Percentiles rank a stretch among this genome's conserved stretches.
Conservation (phyloP, 2,113 vertebrate genomes). For the Sphyrna mokarran region DNA sequence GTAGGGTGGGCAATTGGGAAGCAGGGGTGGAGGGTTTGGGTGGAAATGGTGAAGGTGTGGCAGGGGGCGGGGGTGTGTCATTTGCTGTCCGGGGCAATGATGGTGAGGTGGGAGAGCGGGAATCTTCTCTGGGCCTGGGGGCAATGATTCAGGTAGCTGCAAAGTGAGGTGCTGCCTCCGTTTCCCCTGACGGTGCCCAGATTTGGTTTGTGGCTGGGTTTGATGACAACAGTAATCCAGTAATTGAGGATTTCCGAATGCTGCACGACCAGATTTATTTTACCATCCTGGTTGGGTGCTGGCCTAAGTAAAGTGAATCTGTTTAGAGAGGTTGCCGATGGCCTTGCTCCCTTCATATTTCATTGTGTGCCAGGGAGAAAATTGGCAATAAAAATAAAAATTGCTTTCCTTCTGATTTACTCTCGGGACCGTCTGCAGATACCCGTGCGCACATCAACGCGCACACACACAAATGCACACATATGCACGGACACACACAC, state of each 20-base stretch:
- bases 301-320: not conserved
- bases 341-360: not conserved
- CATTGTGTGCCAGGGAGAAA: not conserved
- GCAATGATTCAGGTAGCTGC: too few relatives aligned
- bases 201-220: not conserved
- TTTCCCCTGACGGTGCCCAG: not conserved
- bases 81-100: too few relatives aligned
- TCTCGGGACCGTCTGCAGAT: not conserved
- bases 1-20: too few relatives aligned
- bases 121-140: not conserved
- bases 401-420: not conserved
- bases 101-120: not conserved
- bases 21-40: too few relatives aligned
- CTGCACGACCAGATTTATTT: not conserved
- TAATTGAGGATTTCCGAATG: not conserved
- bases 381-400: not conserved
- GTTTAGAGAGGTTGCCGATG: too few relatives aligned
- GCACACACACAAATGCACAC: too few relatives aligned
- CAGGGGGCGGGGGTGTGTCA: too few relatives aligned
- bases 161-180: too few relatives aligned
- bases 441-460: too few relatives aligned
- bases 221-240: not conserved
- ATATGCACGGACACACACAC: too few relatives aligned
- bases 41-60: too few relatives aligned
- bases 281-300: not conserved